Evolutionary conservation across 2,797 vertebrate species (phyloP).

Genomic region (Megaceryle alcyon): DNA sequence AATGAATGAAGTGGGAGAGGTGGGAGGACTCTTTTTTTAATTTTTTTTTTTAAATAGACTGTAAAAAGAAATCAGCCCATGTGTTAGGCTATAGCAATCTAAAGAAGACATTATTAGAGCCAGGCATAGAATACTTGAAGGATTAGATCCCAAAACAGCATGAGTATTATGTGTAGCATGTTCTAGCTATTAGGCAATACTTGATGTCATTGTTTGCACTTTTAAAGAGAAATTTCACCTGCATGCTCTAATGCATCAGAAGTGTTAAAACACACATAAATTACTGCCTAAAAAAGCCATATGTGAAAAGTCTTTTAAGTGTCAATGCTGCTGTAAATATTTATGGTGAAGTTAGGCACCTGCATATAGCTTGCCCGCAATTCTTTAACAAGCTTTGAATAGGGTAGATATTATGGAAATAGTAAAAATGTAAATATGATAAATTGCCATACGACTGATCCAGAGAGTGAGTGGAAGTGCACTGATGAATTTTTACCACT

Average conservation of each 20-base stretch:
- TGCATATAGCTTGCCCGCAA: background rate
- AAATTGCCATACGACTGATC: background rate
- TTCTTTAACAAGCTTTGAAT: background rate
- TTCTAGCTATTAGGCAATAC: background rate
- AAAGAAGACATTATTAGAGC: background rate
- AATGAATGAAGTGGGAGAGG: background rate
- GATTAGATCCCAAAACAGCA: background rate
- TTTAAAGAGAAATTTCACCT: slow-evolving; percentile 36
- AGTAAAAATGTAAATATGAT: background rate
- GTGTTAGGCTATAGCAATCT: background rate
- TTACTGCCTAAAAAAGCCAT: slow-evolving; percentile 16
- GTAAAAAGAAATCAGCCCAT: background rate
- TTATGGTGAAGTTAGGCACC: slow-evolving; percentile 23
- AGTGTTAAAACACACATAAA: slow-evolving; percentile 8
- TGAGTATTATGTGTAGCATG: background rate
- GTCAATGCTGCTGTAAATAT: slow-evolving; percentile 30
- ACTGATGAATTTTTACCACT: background rate
- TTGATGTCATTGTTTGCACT: background rate
- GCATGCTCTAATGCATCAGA: background rate
- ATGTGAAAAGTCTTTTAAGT: slow-evolving; percentile 21
- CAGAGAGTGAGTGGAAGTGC: background rate
- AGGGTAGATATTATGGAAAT: background rate
- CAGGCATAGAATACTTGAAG: background rate
- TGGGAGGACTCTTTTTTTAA: background rate
- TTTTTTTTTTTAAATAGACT: background rate